Conservation (phyloP, 1,140 invertebrate genomes). For the Leptopilina boulardi region DNA sequence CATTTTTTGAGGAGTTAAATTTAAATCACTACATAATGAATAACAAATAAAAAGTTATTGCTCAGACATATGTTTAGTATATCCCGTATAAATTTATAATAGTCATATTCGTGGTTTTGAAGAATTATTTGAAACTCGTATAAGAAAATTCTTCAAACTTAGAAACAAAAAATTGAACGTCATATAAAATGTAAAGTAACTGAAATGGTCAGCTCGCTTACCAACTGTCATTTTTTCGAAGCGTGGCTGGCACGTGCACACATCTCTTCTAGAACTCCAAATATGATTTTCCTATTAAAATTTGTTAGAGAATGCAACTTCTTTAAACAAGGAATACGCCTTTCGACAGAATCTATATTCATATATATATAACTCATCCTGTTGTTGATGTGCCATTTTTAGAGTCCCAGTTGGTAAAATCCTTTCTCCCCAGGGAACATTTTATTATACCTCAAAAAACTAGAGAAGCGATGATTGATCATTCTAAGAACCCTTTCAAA, state of each 20-base stretch:
- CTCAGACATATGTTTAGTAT: no score
- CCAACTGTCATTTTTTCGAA: slow-evolving; percentile 50
- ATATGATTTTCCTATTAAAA: slow-evolving; percentile 23
- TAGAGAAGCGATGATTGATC: background rate
- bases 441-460: slow-evolving; percentile 8
- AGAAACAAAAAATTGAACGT: background rate
- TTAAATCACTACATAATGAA: no score
- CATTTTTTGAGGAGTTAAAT: no score
- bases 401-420: slow-evolving; percentile 3
- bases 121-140: background rate
- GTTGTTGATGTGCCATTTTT: slow-evolving; percentile 11
- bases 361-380: background rate
- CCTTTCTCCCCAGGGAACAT: slow-evolving; percentile 11
- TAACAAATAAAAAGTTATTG: no score
- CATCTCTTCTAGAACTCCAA: background rate
- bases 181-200: background rate
- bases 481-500: slow-evolving; percentile 10
- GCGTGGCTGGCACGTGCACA: slow-evolving; percentile 47
- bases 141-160: background rate
- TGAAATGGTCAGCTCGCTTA: slow-evolving; percentile 36
- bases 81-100: no score
- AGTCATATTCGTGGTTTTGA: no score
- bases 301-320: slow-evolving; percentile 18
- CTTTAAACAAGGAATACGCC: slow-evolving; percentile 7
- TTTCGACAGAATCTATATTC: background rate